Evolutionary conservation across 2,797 vertebrate species (phyloP).

Genomic region (Sandelia bainsii): DNA sequence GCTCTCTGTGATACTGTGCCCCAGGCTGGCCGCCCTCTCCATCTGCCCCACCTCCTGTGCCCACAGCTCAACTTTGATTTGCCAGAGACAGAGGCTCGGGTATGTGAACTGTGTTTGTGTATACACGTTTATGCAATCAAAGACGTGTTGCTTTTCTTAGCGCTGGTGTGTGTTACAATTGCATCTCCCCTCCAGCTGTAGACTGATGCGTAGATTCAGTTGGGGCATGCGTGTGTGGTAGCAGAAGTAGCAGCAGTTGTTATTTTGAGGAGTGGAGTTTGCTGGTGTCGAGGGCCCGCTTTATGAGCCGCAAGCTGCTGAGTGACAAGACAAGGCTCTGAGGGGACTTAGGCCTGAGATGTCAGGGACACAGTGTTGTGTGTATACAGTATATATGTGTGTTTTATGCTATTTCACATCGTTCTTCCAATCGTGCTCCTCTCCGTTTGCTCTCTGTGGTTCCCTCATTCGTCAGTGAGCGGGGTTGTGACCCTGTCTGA

Average conservation of each 20-base stretch:
- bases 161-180: conserved; percentile 62
- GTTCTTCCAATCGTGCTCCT: conserved; percentile 71
- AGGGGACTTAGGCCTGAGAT: conserved; percentile 72
- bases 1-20: conserved; percentile 77
- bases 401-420: conserved; percentile 60
- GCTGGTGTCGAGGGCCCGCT: conserved; percentile 64
- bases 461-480: conserved; percentile 79
- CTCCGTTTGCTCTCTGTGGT: conserved; percentile 72
- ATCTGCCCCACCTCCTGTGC: conserved; percentile 82
- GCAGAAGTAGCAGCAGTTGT: conserved; percentile 70
- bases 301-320: conserved; percentile 76
- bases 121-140: conserved; percentile 78
- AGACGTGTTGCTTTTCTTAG: conserved; percentile 70
- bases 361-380: conserved; percentile 53
- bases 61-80: conserved; percentile 84
- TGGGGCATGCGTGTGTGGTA: conserved; percentile 18
- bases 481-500: conserved; percentile 82
- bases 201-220: conserved; percentile 61
- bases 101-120: conserved; percentile 70
- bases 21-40: conserved; percentile 80
- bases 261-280: conserved; percentile 65
- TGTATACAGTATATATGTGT: conserved; percentile 29
- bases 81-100: conserved; percentile 62
- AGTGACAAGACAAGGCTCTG: conserved; percentile 77
- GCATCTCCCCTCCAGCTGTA: conserved; percentile 79